Base-by-base conservation (phyloP, 2,888 invertebrate species). In the Phrixothrix hirtus region DNA sequence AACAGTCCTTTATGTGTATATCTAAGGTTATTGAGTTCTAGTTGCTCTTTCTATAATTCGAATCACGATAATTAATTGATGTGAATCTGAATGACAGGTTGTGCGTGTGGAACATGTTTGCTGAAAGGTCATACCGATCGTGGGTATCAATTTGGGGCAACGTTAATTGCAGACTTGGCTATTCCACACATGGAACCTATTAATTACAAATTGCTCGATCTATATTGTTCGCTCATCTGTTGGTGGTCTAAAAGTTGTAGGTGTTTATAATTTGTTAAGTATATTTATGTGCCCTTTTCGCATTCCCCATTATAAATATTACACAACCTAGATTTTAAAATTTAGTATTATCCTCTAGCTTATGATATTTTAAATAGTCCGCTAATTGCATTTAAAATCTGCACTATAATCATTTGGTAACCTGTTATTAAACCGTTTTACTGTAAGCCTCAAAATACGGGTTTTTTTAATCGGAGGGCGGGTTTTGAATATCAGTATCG, bases 401-500 rank as follows among this genome's bases (percentile, higher is more conserved):
- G 38, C 21, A 31, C 30, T n/a, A 42, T 44, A 50, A 50, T 50
- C 43, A 38, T 44, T 31, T 6, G 17, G 41, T 14, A 52, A 52
- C 52, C 46, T 47, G 42, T 52, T 46, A 52, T 52, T 52, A 52
- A 52, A 46, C 15, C 41, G 42, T 52, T 52, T 52, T 41, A 52
- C 36, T 41, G 26, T 52, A 51, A 45, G 38, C 39, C 32, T 45
- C 51, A 51, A 51, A 51, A 45, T 39, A 41, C 39, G 17, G 41
- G 52, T 42, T 43, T 39, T 37, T 27, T 31, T 52, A 53, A 53
- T 53, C 47, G 17, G 47, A 43, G 35, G 53, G 53, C 53, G 53
- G 42, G 52, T 46, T 46, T 53, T 41, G 35, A 47, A 48, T 53
- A 53, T 53, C 53, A 42, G 53, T 53, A 48, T 53, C 53, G 53